phyloP scores from a whole-genome alignment of 2,797 vertebrate species.

The Dipus sagitta region DNA sequence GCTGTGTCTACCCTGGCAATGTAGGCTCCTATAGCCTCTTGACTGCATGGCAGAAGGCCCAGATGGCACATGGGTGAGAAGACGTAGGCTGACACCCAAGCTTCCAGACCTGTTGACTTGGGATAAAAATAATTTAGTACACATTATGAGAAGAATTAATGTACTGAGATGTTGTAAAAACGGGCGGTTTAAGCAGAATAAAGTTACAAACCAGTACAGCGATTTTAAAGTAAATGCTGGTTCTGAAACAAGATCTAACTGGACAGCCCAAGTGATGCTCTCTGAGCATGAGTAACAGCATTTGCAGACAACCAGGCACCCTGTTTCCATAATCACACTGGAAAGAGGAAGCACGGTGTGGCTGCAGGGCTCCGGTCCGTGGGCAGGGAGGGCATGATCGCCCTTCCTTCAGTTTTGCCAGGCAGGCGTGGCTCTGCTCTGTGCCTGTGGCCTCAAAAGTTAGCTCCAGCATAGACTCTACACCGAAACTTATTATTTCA shows the following conservation, averaged over 20 bases:
- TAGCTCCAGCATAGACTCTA: background rate
- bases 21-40: background rate
- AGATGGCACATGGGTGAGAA: rapidly evolving
- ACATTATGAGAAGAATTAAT: background rate
- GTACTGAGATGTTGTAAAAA: conserved; percentile 61
- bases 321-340: conserved; percentile 28
- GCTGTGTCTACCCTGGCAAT: background rate
- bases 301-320: conserved; percentile 4
- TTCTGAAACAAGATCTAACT: conserved; percentile 74
- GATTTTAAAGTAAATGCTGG: conserved; percentile 72
- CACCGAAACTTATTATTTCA: conserved; percentile 47
- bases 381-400: rapidly evolving
- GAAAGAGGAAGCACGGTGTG: background rate
- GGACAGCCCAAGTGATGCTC: conserved; percentile 73
- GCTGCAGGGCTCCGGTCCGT: background rate
- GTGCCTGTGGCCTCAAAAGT: background rate
- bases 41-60: background rate
- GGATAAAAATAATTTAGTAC: conserved; percentile 55
- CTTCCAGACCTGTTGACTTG: conserved; percentile 41
- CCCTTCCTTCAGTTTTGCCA: background rate
- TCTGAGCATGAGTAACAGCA: background rate
- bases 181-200: conserved; percentile 20
- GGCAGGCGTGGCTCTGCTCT: background rate
- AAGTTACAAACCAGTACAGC: conserved; percentile 47
- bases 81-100: background rate